phyloP scores from a whole-genome alignment of 2,113 vertebrate genomes.

The Phrynosoma platyrhinos region DNA sequence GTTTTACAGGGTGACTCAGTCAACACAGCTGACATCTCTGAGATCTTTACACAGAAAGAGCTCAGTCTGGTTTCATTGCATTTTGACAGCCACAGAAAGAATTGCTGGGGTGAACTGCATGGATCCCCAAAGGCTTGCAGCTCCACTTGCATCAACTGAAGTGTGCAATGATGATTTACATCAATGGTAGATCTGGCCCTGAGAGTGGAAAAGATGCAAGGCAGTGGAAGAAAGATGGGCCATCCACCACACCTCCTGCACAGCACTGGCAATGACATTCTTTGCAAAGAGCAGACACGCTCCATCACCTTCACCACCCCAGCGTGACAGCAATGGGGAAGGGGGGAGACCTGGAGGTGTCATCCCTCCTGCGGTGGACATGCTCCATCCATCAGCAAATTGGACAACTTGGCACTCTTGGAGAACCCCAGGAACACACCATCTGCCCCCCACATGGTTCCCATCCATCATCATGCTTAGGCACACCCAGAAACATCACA shows the following conservation, averaged over 20 bases:
- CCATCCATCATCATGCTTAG: rapidly evolving
- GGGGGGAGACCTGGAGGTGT: background rate
- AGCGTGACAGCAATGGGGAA: background rate
- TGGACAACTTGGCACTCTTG: rapidly evolving
- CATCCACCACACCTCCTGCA: rapidly evolving
- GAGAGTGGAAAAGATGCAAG: rapidly evolving
- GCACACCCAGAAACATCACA: background rate
- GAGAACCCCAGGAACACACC: background rate
- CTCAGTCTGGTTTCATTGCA: rapidly evolving
- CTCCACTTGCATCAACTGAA: background rate
- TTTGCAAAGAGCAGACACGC: rapidly evolving
- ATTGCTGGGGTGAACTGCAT: rapidly evolving
- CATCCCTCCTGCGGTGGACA: background rate
- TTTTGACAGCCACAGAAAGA: background rate
- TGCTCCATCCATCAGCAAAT: background rate
- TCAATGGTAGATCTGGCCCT: rapidly evolving
- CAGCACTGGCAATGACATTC: background rate
- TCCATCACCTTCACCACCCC: rapidly evolving
- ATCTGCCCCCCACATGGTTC: rapidly evolving
- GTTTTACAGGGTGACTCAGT: background rate
- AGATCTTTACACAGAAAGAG: background rate
- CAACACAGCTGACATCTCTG: rapidly evolving
- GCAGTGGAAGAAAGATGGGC: background rate
- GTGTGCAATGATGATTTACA: background rate
- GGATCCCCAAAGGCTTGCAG: background rate